A percentile compares a stretch with the other conserved stretches of the same genome.
phyloP scores from a whole-genome alignment of 2,888 invertebrate genomes.

The Cabera pusaria region DNA sequence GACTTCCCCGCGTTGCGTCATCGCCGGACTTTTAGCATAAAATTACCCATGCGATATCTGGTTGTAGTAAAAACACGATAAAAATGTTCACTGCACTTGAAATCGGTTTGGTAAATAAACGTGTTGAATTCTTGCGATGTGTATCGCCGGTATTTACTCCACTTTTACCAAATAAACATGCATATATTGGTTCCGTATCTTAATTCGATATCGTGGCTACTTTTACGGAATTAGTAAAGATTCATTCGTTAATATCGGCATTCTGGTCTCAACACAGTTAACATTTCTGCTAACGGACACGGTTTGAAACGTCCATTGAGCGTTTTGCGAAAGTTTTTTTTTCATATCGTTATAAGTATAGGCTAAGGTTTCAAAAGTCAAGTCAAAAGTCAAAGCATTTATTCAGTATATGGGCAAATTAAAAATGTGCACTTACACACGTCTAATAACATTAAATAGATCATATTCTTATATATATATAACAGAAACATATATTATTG shows the following conservation, averaged over 20 bases:
- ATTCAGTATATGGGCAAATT: no score
- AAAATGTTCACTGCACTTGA: conserved; percentile 27
- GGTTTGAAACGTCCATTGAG: conserved; percentile 49
- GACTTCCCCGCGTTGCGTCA: conserved; percentile 40
- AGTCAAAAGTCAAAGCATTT: no score
- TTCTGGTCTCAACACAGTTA: no score
- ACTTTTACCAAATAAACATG: conserved; percentile 12
- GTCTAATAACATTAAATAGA: no score
- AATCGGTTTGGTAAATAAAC: conserved; percentile 14
- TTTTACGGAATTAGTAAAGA: conserved; percentile 5
- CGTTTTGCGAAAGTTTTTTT: conserved; percentile 42
- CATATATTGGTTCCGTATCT: conserved; percentile 2
- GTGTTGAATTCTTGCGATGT: conserved; percentile 10
- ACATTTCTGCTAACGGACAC: conserved; percentile 44
- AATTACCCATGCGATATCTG: conserved; percentile 23
- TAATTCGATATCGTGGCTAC: conserved; percentile 3
- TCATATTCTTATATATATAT: no score
- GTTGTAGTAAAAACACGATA: conserved; percentile 19
- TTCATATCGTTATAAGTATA: no score
- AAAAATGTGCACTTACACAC: no score
- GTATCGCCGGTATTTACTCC: conserved; percentile 10
- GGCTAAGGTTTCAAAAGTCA: no score
- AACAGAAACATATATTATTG: no score
- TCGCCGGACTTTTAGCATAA: conserved; percentile 29
- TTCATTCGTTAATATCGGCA: no score